Percentiles rank a stretch among this genome's conserved stretches.
These are phyloP conservation scores for Characodon lateralis DNA, from an alignment of 2,797 vertebrate genomes.

Conservation along the genomic window DNA sequence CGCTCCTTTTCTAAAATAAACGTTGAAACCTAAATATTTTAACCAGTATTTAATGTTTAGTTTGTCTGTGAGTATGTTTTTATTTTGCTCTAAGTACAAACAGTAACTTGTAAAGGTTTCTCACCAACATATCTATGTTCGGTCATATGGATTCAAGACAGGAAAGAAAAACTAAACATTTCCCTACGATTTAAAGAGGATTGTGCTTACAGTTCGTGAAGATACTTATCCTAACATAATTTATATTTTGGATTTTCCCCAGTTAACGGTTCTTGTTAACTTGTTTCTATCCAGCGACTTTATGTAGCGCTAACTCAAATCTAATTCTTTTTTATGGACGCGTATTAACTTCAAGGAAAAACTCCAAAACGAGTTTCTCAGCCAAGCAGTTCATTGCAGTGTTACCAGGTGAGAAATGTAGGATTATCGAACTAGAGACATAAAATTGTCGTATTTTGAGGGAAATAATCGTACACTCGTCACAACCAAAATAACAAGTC, in stretches of 20 bases:
- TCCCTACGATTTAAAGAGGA: not conserved
- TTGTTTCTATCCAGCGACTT: not conserved
- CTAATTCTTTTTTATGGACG: not conserved
- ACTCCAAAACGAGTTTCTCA: not conserved
- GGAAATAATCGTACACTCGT: no score
- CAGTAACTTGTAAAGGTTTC: constrained; percentile 15
- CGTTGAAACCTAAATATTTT: not conserved
- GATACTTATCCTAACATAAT: not conserved
- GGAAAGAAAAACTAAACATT: not conserved
- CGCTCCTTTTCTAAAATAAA: not conserved
- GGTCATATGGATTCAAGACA: constrained; percentile 37
- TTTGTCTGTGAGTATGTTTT: fast-evolving
- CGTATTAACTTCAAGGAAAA: not conserved
- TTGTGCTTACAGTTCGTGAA: not conserved
- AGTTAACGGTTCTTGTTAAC: not conserved
- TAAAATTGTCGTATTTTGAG: no score
- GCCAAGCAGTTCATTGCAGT: no score
- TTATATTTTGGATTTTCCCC: not conserved
- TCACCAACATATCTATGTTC: constrained; percentile 51
- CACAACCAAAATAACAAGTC: no score
- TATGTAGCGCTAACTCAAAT: not conserved
- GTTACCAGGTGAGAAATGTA: no score
- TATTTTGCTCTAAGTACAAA: not conserved
- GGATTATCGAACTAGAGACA: no score
- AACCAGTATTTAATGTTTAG: fast-evolving